Percentiles rank a stretch among this genome's conserved stretches.
phyloP scores from a whole-genome alignment of 2,113 vertebrate genomes.

The Scophthalmus maximus region DNA sequence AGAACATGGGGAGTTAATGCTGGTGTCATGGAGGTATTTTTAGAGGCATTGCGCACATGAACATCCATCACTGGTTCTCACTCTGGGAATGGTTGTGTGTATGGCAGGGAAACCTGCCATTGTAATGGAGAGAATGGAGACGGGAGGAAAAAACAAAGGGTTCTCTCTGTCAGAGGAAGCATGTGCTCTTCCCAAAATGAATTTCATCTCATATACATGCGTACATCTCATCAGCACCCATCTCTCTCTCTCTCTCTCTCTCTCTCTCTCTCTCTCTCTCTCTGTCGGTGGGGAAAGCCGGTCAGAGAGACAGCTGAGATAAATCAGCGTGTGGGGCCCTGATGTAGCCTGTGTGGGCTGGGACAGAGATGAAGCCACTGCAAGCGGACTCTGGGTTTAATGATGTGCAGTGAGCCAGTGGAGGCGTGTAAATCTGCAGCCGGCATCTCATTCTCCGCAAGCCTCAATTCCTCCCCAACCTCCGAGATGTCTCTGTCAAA shows the following conservation, averaged over 20 bases:
- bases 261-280: no score
- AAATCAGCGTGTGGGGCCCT: slow-evolving; percentile 76
- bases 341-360: slow-evolving; percentile 74
- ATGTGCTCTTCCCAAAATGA: slow-evolving; percentile 73
- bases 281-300: slow-evolving; percentile 74
- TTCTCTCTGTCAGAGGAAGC: slow-evolving; percentile 57
- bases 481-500: slow-evolving; percentile 73
- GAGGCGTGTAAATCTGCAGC: slow-evolving; percentile 79
- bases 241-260: slow-evolving; percentile 70
- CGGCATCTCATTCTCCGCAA: slow-evolving; percentile 74
- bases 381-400: slow-evolving; percentile 77
- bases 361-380: slow-evolving; percentile 74
- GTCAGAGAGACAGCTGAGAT: slow-evolving; percentile 77
- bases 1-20: slow-evolving; percentile 21
- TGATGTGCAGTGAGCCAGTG: slow-evolving; percentile 79
- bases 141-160: slow-evolving; percentile 22
- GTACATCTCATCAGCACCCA: slow-evolving; percentile 69
- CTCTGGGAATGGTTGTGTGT: slow-evolving; percentile 30
- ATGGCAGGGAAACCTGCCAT: slow-evolving; percentile 4
- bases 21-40: slow-evolving; percentile 48
- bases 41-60: slow-evolving; percentile 47
- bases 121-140: slow-evolving; percentile 26
- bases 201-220: slow-evolving; percentile 73
- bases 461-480: slow-evolving; percentile 57
- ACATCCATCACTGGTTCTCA: slow-evolving; percentile 64